These are phyloP conservation scores for Anthopleura xanthogrammica DNA, from an alignment of 92 coral and sea anemone genomes.

Conservation along the genomic window DNA sequence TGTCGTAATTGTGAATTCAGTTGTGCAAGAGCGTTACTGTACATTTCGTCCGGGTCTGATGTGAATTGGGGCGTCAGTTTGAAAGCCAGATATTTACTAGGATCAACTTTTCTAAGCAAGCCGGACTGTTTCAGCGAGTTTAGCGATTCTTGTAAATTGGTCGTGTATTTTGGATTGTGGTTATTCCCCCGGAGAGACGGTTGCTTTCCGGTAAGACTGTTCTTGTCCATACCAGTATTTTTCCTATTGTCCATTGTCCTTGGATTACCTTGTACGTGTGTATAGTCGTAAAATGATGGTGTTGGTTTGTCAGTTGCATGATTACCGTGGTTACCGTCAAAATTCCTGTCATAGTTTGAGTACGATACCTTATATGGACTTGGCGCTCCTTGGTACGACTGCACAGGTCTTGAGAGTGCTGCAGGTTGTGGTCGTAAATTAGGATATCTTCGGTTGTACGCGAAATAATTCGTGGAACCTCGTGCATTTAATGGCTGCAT, in stretches of 20 bases:
- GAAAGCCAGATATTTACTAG: slow-evolving; percentile 37
- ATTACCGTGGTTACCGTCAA: not conserved
- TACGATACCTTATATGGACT: slow-evolving; percentile 11
- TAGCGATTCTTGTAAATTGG: slow-evolving; percentile 8
- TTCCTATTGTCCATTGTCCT: not conserved
- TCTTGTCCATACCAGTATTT: not conserved
- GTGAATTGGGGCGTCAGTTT: slow-evolving; percentile 27
- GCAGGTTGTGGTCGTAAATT: not conserved
- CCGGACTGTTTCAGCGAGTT: slow-evolving; percentile 6
- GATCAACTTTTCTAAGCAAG: slow-evolving; percentile 21
- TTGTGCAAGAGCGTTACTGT: slow-evolving; percentile 17
- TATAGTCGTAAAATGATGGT: not conserved
- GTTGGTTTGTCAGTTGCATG: not conserved
- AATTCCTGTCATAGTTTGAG: not conserved
- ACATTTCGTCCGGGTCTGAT: slow-evolving; percentile 18
- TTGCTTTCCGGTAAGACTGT: not conserved
- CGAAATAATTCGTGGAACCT: not conserved
- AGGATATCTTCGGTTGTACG: not conserved
- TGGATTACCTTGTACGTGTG: not conserved
- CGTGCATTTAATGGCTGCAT: not conserved
- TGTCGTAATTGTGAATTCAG: slow-evolving; percentile 21
- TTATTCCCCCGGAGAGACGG: not conserved
- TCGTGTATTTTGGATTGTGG: not conserved
- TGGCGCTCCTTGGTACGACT: not conserved
- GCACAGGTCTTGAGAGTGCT: not conserved